phyloP scores from a whole-genome alignment of 1,140 invertebrate species.

The Sweltsa coloradensis region DNA sequence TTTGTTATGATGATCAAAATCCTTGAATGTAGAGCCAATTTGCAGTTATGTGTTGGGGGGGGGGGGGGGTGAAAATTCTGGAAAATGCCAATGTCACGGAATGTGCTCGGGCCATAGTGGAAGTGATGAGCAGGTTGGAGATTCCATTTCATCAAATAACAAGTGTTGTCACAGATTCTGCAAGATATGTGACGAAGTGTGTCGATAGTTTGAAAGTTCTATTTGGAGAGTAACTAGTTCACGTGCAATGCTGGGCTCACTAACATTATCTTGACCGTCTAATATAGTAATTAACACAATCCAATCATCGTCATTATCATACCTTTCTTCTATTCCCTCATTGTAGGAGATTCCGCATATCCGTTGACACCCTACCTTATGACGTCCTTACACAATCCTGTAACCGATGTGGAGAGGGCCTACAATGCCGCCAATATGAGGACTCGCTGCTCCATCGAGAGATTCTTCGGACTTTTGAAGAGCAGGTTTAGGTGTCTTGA shows the following conservation, averaged over 20 bases:
- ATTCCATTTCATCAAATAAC: slow-evolving; percentile 1
- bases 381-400: no score
- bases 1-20: not conserved
- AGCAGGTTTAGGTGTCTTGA: no score
- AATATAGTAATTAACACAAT: no score
- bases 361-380: no score
- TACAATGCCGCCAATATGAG: no score
- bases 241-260: slow-evolving; percentile 8
- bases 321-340: no score
- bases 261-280: no score
- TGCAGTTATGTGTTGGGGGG: not conserved
- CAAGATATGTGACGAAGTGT: slow-evolving; percentile 6
- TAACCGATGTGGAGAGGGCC: no score
- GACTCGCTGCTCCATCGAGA: no score
- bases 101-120: slow-evolving; percentile 4
- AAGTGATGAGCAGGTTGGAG: not conserved
- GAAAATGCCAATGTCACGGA: slow-evolving; percentile 5
- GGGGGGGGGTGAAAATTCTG: not conserved
- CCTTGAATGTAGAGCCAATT: slow-evolving; percentile 2
- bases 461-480: no score
- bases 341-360: no score
- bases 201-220: slow-evolving; percentile 3
- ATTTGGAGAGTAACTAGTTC: not conserved
- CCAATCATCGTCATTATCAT: no score
- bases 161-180: not conserved